A percentile compares a stretch with the other conserved stretches of the same genome.
These are phyloP conservation scores for Goniozus legneri DNA, from an alignment of 1,140 invertebrate species.

Conservation along the genomic window DNA sequence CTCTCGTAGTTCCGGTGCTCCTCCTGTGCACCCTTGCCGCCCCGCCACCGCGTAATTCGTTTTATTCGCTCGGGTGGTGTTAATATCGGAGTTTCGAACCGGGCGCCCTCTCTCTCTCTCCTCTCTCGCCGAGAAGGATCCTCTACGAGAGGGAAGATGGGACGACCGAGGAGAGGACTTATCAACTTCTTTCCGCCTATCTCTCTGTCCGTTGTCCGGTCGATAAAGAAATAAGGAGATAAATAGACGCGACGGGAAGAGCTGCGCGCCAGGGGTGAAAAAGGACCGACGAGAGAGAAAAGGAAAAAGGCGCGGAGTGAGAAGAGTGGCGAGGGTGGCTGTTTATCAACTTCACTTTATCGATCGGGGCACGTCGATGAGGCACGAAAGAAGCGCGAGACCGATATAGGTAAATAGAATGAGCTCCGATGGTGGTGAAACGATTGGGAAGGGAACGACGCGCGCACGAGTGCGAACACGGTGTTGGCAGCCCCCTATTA, in stretches of 20 bases:
- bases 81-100: constrained; percentile 25
- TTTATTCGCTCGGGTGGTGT: constrained; percentile 26
- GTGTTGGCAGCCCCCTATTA: constrained; percentile 14
- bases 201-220: constrained; percentile 3
- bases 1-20: neutral
- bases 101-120: neutral
- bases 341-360: no score
- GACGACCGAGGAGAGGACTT: constrained; percentile 7
- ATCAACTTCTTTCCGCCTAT: constrained; percentile 9
- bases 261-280: no score
- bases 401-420: neutral
- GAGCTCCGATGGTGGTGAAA: neutral
- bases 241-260: no score
- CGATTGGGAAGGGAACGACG: neutral
- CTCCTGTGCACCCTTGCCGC: constrained; percentile 2
- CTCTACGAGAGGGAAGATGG: neutral
- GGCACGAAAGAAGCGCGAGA: no score
- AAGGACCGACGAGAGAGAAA: constrained; percentile 4
- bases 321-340: neutral
- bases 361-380: no score
- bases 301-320: neutral
- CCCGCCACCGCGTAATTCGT: constrained; percentile 28
- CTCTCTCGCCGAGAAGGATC: constrained; percentile 4
- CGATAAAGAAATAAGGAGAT: no score
- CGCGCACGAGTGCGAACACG: neutral